Conservation (phyloP, 2,113 vertebrate genomes). For the Pomatorhinus ruficollis region DNA sequence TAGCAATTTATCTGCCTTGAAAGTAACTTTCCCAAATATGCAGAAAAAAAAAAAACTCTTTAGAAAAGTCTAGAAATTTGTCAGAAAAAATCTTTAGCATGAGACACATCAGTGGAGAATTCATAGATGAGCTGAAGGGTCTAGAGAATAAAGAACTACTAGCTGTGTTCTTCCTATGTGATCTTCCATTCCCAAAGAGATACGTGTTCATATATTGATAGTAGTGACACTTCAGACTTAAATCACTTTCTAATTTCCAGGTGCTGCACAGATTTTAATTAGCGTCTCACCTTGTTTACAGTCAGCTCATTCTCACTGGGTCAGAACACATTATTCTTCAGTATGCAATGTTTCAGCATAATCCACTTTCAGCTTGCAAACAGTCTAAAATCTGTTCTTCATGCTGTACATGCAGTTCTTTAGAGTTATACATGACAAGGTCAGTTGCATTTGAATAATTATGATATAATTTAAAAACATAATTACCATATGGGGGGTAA, state of each 20-base stretch:
- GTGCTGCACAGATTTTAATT: background rate
- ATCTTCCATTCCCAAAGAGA: background rate
- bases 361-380: background rate
- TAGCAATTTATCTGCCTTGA: background rate
- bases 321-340: background rate
- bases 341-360: background rate
- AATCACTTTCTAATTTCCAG: background rate
- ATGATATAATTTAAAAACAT: slow-evolving; percentile 30
- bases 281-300: background rate
- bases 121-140: background rate
- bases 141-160: background rate
- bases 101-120: background rate
- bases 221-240: background rate
- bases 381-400: slow-evolving; percentile 8
- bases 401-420: background rate
- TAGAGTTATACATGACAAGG: background rate
- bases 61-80: background rate
- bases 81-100: background rate
- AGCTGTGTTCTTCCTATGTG: background rate
- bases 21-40: background rate
- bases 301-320: background rate
- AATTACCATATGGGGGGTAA: slow-evolving; percentile 16
- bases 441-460: slow-evolving; percentile 59
- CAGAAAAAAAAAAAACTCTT: background rate
- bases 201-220: background rate